Base-by-base conservation (phyloP, 2,888 invertebrate species). In the Maniola hyperantus region DNA sequence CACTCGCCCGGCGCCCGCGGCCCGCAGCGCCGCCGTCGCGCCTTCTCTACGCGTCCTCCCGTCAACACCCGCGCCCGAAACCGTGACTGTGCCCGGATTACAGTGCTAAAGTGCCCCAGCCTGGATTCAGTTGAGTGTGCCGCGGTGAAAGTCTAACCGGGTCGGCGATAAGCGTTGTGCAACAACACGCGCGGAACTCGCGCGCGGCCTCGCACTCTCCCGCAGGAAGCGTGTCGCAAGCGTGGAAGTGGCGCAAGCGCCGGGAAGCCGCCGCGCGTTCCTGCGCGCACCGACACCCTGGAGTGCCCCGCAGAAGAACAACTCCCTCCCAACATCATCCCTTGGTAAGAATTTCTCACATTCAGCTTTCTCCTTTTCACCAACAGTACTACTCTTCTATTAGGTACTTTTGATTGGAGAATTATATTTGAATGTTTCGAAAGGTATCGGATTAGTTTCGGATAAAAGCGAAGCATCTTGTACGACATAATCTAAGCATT, bases 1-100 rank as follows among this genome's bases (percentile, higher is more conserved):
- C 92, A 91, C 91, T 91, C 90, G 90, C 86, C 86, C 91, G 91
- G 90, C 91, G 91, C 89, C 87, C 90, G 90, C 91, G 90, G 90
- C 90, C 89, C 90, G 87, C 88, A 87, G 88, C 26, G 88, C 26
- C 91, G 89, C 90, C 89, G 89, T 87, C 84, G 89, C 89, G 89
- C 89, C 88, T 82, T 82, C 78, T 77, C 77, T 77, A 73, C 73
- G 73, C 77, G 72, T 71, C 74, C 76, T 74, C 73, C 71, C 72
- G 77, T 72, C 66, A 77, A 60, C 42, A 50, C 5, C 68, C 76
- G 75, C 77, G 80, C 76, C 76, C 80, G 80, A 80, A 81, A 79
- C 80, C 75, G 82, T 81, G 80, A 81, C 83, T 80, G 82, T 84
- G 83, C 87, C 88, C 88, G 92, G 91, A 92, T 92, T 92, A 91